These are phyloP conservation scores for Ptychochromis oligacanthus DNA, from an alignment of 2,113 vertebrate species.

Conservation along the genomic window DNA sequence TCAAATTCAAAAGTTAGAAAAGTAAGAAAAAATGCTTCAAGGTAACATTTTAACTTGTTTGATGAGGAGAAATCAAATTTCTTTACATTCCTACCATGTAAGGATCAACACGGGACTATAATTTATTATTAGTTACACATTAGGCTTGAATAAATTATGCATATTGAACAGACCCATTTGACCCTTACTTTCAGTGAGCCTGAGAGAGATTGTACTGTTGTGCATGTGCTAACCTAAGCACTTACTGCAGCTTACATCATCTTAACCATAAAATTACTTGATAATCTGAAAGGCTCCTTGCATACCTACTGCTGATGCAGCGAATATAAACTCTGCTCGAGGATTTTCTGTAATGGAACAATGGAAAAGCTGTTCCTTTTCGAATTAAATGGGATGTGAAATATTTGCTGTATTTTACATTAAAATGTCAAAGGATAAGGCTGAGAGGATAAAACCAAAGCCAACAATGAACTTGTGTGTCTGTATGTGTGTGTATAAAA, in stretches of 20 bases:
- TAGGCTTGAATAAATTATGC: conserved; percentile 18
- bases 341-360: conserved; percentile 36
- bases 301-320: conserved; percentile 46
- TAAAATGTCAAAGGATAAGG: conserved; percentile 22
- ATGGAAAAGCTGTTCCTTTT: conserved; percentile 19
- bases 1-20: background rate
- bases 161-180: conserved; percentile 14
- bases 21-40: background rate
- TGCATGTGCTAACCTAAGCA: conserved; percentile 43
- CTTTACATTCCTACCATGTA: background rate
- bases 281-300: conserved; percentile 33
- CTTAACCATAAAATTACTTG: conserved; percentile 46
- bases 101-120: background rate
- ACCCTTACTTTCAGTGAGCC: conserved; percentile 3
- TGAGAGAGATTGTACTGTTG: background rate
- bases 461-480: background rate
- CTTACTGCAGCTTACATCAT: conserved; percentile 40
- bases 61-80: background rate
- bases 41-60: background rate
- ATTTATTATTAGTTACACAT: conserved; percentile 8
- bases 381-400: conserved; percentile 1
- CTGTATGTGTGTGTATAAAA: accelerated
- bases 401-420: conserved; percentile 17
- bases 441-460: conserved; percentile 11
- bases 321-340: background rate